phyloP scores from a whole-genome alignment of 2,888 invertebrate species.

The Acronicta aceris region DNA sequence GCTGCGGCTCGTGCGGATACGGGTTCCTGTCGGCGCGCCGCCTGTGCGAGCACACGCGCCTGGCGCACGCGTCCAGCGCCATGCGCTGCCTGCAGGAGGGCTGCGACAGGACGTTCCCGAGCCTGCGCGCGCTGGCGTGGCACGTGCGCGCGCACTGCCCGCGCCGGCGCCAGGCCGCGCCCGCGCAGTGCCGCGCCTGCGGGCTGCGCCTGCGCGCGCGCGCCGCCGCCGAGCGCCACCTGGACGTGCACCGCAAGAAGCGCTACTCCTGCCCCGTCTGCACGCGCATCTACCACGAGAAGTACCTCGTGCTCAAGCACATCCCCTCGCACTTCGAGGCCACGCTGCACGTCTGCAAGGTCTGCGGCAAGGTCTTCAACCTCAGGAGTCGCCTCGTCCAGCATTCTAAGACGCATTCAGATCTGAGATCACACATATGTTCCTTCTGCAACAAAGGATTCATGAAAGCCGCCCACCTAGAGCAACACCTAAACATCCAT shows the following conservation, averaged over 20 bases:
- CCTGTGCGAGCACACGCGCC: conserved; percentile 82
- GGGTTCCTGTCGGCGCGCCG: conserved; percentile 81
- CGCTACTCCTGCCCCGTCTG: conserved; percentile 89
- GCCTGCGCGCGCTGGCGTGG: conserved; percentile 69
- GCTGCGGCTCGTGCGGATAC: conserved; percentile 66
- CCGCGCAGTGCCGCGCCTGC: conserved; percentile 74
- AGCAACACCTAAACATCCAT: conserved; percentile 89
- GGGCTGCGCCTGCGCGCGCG: conserved; percentile 73
- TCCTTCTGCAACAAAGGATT: conserved; percentile 87
- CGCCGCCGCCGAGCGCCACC: conserved; percentile 70
- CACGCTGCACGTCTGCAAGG: conserved; percentile 86
- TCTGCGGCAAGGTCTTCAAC: conserved; percentile 76
- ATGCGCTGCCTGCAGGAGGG: conserved; percentile 80
- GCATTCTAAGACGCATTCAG: conserved; percentile 76
- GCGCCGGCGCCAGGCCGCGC: conserved; percentile 50
- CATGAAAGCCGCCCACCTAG: conserved; percentile 63
- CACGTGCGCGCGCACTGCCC: conserved; percentile 71
- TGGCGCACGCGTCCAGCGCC: conserved; percentile 70
- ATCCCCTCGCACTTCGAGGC: conserved; percentile 75
- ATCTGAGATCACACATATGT: conserved; percentile 84
- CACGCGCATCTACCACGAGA: conserved; percentile 86
- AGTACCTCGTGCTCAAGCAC: conserved; percentile 74
- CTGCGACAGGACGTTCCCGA: conserved; percentile 73
- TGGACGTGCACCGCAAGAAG: conserved; percentile 74
- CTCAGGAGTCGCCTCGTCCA: conserved; percentile 74